Percentiles rank a stretch among this genome's conserved stretches.
Conservation (phyloP, 2,797 vertebrate genomes). For the Tokudaia muenninki region DNA sequence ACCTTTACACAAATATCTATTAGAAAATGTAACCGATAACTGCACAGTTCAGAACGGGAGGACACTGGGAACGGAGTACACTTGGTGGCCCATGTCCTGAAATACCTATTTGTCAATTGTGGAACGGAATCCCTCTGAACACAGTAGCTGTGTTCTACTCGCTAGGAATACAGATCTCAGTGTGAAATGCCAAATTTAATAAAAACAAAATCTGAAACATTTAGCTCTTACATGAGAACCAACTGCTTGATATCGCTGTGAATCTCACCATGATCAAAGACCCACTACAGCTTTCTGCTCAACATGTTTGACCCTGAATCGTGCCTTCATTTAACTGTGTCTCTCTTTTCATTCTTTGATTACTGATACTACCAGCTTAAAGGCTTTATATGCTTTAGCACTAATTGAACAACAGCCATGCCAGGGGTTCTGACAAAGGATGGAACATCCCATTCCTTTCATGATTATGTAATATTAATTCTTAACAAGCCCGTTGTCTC, state of each 20-base stretch:
- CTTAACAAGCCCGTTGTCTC: slow-evolving; percentile 64
- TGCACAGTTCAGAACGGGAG: slow-evolving; percentile 91
- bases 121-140: slow-evolving; percentile 87
- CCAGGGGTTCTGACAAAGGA: slow-evolving; percentile 84
- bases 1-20: slow-evolving; percentile 93
- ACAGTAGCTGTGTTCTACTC: slow-evolving; percentile 89
- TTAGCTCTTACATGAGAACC: slow-evolving; percentile 90
- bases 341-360: slow-evolving; percentile 88
- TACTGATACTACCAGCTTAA: slow-evolving; percentile 87
- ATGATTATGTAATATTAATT: slow-evolving; percentile 83
- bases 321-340: slow-evolving; percentile 88
- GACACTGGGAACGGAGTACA: slow-evolving; percentile 90
- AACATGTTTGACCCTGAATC: slow-evolving; percentile 87
- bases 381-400: slow-evolving; percentile 85
- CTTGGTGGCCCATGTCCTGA: slow-evolving; percentile 86
- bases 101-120: slow-evolving; percentile 86
- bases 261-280: slow-evolving; percentile 91
- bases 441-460: slow-evolving; percentile 75
- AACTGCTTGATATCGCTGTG: slow-evolving; percentile 90
- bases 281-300: slow-evolving; percentile 88
- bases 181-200: slow-evolving; percentile 91
- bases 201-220: slow-evolving; percentile 91
- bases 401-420: slow-evolving; percentile 87
- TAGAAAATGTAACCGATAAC: slow-evolving; percentile 93
- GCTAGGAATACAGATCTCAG: slow-evolving; percentile 90